A percentile compares a stretch with the other conserved stretches of the same genome.
phyloP scores from a whole-genome alignment of 92 coral and sea anemone species.

The Anthopleura xanthogrammica region DNA sequence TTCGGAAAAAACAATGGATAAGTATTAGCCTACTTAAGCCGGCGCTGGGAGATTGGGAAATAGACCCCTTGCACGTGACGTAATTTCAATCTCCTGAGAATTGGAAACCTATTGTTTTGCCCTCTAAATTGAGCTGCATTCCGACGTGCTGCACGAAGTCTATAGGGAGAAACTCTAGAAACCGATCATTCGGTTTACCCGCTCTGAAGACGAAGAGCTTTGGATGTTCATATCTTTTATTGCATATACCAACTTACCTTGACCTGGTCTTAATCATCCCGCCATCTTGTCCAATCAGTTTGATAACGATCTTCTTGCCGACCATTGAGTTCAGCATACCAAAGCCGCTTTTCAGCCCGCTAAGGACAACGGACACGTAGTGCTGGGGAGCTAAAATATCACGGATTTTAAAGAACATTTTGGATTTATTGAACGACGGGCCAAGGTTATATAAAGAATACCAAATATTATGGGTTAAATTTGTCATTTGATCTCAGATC shows the following conservation, averaged over 20 bases:
- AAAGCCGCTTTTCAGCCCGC: constrained; percentile 16
- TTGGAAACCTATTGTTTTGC: too few relatives aligned
- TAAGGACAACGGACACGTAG: constrained; percentile 1
- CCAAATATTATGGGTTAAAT: too few relatives aligned
- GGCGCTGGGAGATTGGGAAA: background rate
- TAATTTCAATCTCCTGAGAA: too few relatives aligned
- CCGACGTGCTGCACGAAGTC: too few relatives aligned
- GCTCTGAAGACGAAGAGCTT: background rate
- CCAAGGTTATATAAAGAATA: too few relatives aligned
- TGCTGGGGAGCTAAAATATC: constrained; percentile 16
- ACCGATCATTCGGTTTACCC: too few relatives aligned
- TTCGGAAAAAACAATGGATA: background rate
- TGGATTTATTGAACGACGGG: too few relatives aligned
- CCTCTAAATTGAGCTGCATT: too few relatives aligned
- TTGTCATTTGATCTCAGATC: too few relatives aligned
- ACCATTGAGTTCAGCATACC: constrained; percentile 14
- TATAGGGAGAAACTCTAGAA: too few relatives aligned
- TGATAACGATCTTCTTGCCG: constrained; percentile 41
- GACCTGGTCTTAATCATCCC: background rate
- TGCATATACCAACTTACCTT: constrained; percentile 18
- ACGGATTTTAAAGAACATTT: background rate
- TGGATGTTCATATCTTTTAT: background rate
- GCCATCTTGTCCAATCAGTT: constrained; percentile 41
- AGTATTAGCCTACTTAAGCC: background rate
- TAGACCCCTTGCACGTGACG: too few relatives aligned